Base-by-base conservation (phyloP, 2,797 vertebrate species). In the Gorsachius magnificus region DNA sequence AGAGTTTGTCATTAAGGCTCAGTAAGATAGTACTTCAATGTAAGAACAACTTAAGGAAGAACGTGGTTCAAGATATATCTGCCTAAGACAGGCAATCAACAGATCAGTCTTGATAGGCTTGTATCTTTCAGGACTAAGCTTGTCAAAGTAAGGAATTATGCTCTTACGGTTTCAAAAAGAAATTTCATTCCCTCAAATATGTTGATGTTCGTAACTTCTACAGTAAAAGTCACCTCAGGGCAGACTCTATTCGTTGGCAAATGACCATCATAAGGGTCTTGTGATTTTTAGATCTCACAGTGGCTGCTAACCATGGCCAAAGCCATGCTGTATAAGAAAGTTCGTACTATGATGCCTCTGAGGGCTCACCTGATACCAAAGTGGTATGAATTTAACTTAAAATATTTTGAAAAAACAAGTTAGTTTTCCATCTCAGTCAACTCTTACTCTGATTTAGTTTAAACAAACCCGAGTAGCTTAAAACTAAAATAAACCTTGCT, bases 11-110 rank as follows among this genome's bases (percentile, higher is more conserved):
- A 69, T 65, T 53, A 74, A 70, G 31, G 15, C 17, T 66, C 5
- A 10, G 0, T 22, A 53, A 58, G 35, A 19, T 22, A 64, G 25
- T 69, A 22, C 14, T 45, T 79, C 5, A 70, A 0, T 74, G 18
- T 69, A 90, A 85, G 20, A 81, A 51, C 5, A 4, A 16, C 41
- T 61, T 61, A 69, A 28, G 28, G 36, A 80, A 58, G 16, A 83
- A 70, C 11, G 25, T 53, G 5, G 2, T 74, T 87, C 11, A 43
- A 65, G 70, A 51, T 35, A 25, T 3, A 2, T 36, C 31, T 74
- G 15, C 36, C 14, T 53, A 60, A 61, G 20, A 74, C 22, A 45
- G 3, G 11, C 41, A 10, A 18, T 45, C 28, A 75, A 33, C 24
- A 31, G 17, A 25, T 57, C 36, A 24, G 36, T 36, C 33, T 69